Evolutionary conservation across 1,140 invertebrate species (phyloP), one percentile per base, ranked within the genome.

Genomic region (Samia ricini): DNA sequence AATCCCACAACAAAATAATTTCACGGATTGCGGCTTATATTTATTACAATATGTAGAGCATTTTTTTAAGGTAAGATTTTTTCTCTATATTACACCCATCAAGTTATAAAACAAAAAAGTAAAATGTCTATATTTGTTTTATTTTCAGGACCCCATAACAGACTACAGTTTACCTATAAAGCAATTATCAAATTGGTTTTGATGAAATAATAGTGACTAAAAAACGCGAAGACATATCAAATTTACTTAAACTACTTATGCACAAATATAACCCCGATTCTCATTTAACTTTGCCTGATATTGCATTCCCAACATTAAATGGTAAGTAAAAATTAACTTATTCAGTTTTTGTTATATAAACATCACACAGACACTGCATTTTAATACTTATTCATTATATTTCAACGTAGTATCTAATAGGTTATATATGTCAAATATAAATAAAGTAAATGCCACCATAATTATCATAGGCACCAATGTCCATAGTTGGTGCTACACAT

Each of bases 1-100:
- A 91, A 96, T 98, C 63, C 98, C 98, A 19, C 97, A 99, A 81
- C 99, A 99, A 91, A 97, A 95, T 64, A 99, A 99, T 92, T 98
- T 95, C 82, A 97, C 95, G 42, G 99, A 99, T 89, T 99, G 99
- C 91, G 99, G 99, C 2, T 91, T 99, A 5, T 99, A 97, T 91
- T 91, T 99, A 48, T 91, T 99, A 29, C 97, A 99, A 85, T 99
- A 98, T 93, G 97, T 97, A 4, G 98, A 99, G 91, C 95, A 94
- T 61, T 99, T 99, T 91, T 98, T 99, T 81, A 93, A 93, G 89
- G 95, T 95, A 88, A 68, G 79, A 20, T 42, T 63, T 62, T 42
- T 59, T 12, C 61, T 4, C 68, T 29, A 36, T 50, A 54, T 56
- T 56, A 12, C 8, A 57, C n/a, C 15, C 6, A 52, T 2, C 26